Conservation (phyloP, 2,797 vertebrate genomes). For the Sebastes minor region DNA sequence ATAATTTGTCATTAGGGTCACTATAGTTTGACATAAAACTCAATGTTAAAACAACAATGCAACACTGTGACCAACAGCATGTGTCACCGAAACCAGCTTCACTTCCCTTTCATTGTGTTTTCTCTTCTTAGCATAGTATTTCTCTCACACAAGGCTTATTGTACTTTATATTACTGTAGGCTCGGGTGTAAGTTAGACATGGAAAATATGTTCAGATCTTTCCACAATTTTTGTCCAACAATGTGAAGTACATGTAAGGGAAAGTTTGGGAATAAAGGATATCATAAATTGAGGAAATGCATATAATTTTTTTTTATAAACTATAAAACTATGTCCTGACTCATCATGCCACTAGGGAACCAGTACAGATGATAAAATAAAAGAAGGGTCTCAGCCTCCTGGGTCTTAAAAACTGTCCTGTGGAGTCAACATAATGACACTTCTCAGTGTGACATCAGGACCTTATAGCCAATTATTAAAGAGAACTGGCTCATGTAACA, state of each 20-base stretch:
- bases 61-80: not conserved
- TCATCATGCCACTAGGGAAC: not conserved
- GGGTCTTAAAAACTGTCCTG: not conserved
- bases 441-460: not conserved
- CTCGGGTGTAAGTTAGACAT: not conserved
- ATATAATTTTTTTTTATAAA: rapidly evolving
- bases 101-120: not conserved
- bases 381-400: not conserved
- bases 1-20: not conserved
- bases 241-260: not conserved
- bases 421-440: not conserved
- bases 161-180: not conserved
- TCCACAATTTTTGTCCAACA: not conserved
- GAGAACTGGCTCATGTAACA: not conserved
- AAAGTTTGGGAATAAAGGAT: not conserved
- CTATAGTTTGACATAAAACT: not conserved
- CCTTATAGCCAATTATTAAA: not conserved
- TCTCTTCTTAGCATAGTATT: not conserved
- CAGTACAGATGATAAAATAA: not conserved
- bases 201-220: not conserved
- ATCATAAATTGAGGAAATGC: not conserved
- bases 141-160: not conserved
- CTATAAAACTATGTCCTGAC: not conserved
- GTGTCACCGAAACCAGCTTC: not conserved
- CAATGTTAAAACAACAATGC: not conserved